phyloP scores from a whole-genome alignment of 1,140 invertebrate species.

The Oreohelix idahoensis region DNA sequence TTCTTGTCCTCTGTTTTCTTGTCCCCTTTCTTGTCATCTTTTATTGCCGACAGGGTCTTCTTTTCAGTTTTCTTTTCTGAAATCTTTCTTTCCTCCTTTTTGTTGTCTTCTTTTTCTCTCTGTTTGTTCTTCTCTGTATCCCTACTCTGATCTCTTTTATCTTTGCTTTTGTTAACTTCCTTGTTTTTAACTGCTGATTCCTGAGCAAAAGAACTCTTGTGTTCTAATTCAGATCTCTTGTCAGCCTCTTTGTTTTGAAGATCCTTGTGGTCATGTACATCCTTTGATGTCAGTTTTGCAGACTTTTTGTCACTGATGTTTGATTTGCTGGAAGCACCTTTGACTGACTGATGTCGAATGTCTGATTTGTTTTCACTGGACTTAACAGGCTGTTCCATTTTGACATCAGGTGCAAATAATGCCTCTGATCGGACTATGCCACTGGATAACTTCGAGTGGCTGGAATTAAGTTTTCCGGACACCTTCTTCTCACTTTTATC shows the following conservation, averaged over 20 bases:
- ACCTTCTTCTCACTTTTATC: slow-evolving; percentile 28
- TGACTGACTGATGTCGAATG: slow-evolving; percentile 11
- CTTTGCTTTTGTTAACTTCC: slow-evolving; percentile 43
- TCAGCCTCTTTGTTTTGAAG: slow-evolving; percentile 57
- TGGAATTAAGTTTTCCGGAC: slow-evolving; percentile 19
- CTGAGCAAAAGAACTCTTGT: slow-evolving; percentile 26
- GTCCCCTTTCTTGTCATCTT: slow-evolving; percentile 42
- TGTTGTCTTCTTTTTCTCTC: slow-evolving; percentile 36
- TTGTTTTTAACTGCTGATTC: slow-evolving; percentile 30
- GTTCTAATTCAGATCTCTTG: slow-evolving; percentile 39
- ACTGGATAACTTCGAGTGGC: slow-evolving; percentile 13
- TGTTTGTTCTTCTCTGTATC: slow-evolving; percentile 37
- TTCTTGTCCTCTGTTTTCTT: slow-evolving; percentile 41
- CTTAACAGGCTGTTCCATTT: slow-evolving; percentile 34
- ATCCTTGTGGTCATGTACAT: slow-evolving; percentile 45
- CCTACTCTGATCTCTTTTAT: slow-evolving; percentile 43
- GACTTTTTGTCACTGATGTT: slow-evolving; percentile 43
- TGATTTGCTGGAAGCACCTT: slow-evolving; percentile 35
- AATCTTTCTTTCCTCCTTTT: slow-evolving; percentile 50
- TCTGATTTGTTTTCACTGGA: slow-evolving; percentile 18
- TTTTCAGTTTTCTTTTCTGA: slow-evolving; percentile 42
- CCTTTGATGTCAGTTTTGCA: slow-evolving; percentile 40
- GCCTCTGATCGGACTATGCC: slow-evolving; percentile 40
- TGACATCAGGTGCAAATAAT: slow-evolving; percentile 46
- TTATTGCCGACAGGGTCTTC: slow-evolving; percentile 11